Base-by-base conservation (phyloP, 2,797 vertebrate genomes). In the Limnodromus scolopaceus region DNA sequence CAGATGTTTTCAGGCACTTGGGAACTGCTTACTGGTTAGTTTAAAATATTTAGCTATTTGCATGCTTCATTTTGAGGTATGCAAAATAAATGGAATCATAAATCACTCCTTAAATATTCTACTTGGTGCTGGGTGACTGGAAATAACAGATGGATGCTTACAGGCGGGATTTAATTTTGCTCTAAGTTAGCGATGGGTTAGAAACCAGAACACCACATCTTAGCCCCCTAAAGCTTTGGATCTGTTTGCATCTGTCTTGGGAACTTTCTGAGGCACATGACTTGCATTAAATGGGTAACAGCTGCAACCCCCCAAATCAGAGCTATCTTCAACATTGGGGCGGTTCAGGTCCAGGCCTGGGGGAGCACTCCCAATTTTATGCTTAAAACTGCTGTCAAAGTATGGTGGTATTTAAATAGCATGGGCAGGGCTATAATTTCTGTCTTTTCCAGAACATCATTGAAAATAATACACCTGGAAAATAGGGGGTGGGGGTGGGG, bases 91-190 rank as follows among this genome's bases (percentile, higher is more conserved):
- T 93, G 63, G 84, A 96, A 96, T 87, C 78, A 95, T 97, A 97
- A 97, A 97, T 98, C 95, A 96, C 90, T 80, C 38, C 84, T 95
- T 97, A 96, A 98, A 94, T 95, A 92, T 95, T 96, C 96, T 83
- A 34, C 68, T 97, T 93, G 66, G 82, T 96, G 91, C 79, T 93
- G 89, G 93, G 92, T 91, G 91, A 90, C 64, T 86, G 92, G 91
- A 97, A 96, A 91, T 96, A 97, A 96, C 97, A 97, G 95, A 96
- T 97, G 96, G 92, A 94, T 91, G 90, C 94, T 83, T 95, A 95
- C 65, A 83, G 91, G 76, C 5, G n/a, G 91, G 92, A 96, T 96
- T 93, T 96, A 96, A 95, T 96, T 91, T 87, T 75, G 19, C 43
- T 89, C 41, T 19, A 45, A 93, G 61, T 88, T 69, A 89, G 76